Conservation (phyloP, 2,797 vertebrate genomes). For the Platalea minor region DNA sequence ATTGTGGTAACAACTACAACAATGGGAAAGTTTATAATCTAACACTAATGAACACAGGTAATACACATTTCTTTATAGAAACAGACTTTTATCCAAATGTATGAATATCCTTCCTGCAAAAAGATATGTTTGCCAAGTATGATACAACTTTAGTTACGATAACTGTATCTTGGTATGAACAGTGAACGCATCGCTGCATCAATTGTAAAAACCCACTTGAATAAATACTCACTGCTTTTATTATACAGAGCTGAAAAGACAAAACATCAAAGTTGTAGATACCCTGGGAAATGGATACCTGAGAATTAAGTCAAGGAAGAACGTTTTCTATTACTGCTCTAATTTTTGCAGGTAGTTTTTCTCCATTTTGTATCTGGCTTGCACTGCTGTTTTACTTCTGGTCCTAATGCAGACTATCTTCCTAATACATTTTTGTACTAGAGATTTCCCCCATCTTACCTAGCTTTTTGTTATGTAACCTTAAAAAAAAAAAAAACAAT, state of each 20-base stretch:
- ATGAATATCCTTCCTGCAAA: background rate
- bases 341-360: background rate
- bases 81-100: background rate
- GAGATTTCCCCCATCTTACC: background rate
- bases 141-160: background rate
- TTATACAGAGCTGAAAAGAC: background rate
- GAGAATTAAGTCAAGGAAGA: background rate
- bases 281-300: background rate
- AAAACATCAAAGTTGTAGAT: background rate
- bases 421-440: background rate
- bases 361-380: background rate
- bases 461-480: background rate
- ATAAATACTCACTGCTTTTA: background rate
- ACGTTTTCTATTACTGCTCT: background rate
- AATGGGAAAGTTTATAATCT: background rate
- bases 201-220: background rate
- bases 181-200: background rate
- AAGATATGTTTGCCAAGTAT: background rate
- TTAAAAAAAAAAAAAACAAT: background rate
- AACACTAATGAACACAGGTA: background rate
- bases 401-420: background rate
- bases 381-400: background rate
- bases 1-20: background rate
- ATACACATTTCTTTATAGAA: background rate
- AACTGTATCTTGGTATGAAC: background rate